phyloP scores from a whole-genome alignment of 2,113 vertebrate genomes.

The Orientallactaga bullata region DNA sequence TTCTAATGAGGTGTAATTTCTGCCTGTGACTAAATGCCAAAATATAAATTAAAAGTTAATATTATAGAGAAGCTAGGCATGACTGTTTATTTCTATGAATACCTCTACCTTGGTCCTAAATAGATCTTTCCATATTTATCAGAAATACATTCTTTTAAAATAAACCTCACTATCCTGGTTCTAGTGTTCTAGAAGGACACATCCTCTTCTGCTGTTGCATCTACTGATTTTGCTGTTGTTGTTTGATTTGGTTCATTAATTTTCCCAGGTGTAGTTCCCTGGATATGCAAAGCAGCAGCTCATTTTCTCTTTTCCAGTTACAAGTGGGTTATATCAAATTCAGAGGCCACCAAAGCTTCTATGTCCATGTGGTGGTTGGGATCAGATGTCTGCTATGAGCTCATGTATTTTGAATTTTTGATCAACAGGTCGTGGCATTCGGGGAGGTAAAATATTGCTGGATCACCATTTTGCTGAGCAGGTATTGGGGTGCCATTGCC shows the following conservation, averaged over 20 bases:
- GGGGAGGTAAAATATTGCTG: too few species aligned
- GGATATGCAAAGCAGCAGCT: neutral
- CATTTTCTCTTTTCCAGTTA: neutral
- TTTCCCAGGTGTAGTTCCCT: neutral
- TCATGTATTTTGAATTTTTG: too few species aligned
- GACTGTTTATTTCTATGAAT: neutral
- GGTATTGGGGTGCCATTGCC: too few species aligned
- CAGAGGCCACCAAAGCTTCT: neutral
- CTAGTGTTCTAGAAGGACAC: neutral
- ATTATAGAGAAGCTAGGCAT: neutral
- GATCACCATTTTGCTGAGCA: too few species aligned
- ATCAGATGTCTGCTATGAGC: too few species aligned
- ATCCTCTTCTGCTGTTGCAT: neutral
- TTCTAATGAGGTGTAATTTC: constrained; percentile 23
- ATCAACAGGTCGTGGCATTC: too few species aligned
- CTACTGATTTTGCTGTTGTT: neutral
- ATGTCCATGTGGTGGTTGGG: too few species aligned
- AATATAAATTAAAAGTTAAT: neutral
- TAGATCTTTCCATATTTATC: neutral
- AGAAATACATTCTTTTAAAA: neutral
- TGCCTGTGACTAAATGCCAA: neutral
- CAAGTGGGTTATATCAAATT: neutral
- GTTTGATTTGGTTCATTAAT: neutral
- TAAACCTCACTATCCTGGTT: neutral
- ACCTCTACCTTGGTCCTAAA: neutral